These are phyloP conservation scores for Amazona ochrocephala DNA, from an alignment of 2,797 vertebrate genomes.

Conservation along the genomic window DNA sequence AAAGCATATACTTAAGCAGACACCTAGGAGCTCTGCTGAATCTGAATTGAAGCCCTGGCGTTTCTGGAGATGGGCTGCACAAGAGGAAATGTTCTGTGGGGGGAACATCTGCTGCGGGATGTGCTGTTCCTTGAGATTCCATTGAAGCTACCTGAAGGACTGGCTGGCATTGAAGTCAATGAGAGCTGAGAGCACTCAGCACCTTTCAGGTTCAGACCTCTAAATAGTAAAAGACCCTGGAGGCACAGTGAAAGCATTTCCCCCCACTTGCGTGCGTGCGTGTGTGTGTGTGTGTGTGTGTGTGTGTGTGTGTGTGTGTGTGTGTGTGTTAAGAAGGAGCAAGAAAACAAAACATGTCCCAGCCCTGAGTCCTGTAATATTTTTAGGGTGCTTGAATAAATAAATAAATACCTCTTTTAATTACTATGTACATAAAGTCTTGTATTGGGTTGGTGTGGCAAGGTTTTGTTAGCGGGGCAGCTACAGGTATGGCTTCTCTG, in stretches of 20 bases:
- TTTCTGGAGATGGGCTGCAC: neutral
- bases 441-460: neutral
- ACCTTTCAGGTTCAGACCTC: constrained; percentile 52
- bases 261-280: neutral
- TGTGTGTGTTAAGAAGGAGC: neutral
- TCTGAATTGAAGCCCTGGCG: fast-evolving
- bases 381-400: neutral
- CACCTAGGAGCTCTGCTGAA: neutral
- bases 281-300: no score
- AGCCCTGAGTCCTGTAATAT: neutral
- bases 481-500: neutral
- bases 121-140: neutral
- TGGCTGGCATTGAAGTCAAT: constrained; percentile 13
- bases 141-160: neutral
- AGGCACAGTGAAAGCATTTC: constrained; percentile 24
- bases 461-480: neutral
- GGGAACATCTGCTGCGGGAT: neutral
- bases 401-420: neutral
- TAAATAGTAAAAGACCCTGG: constrained; percentile 21
- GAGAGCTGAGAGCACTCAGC: constrained; percentile 22
- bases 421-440: neutral
- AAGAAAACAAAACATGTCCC: neutral
- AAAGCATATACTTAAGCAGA: neutral
- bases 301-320: no score
- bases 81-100: neutral